These are phyloP conservation scores for Fulmarus glacialis DNA, from an alignment of 2,113 vertebrate species.

Conservation along the genomic window DNA sequence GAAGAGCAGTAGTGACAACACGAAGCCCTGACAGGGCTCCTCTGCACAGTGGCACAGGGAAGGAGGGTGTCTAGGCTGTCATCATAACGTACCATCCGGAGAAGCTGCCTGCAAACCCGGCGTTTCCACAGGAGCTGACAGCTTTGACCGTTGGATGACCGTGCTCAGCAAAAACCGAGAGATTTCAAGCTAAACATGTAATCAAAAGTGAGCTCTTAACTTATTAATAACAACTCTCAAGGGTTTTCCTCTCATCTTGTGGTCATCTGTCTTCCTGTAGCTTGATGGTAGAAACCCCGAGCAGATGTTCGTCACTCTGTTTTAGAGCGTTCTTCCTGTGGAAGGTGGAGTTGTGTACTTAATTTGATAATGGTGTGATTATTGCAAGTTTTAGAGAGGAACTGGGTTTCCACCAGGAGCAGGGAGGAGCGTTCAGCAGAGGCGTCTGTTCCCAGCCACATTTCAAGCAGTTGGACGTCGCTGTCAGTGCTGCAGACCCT, in stretches of 20 bases:
- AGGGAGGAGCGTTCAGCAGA: neutral
- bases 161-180: neutral
- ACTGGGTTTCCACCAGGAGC: neutral
- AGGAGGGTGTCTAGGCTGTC: neutral
- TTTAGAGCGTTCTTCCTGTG: neutral
- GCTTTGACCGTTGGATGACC: neutral
- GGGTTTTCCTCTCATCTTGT: neutral
- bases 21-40: neutral
- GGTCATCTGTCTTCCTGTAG: neutral
- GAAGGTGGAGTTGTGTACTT: neutral
- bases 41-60: neutral
- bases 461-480: rapidly evolving
- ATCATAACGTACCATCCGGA: rapidly evolving
- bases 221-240: neutral
- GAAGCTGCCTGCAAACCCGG: neutral
- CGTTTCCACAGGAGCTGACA: neutral
- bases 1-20: neutral
- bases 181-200: neutral
- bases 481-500: neutral
- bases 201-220: neutral
- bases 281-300: neutral
- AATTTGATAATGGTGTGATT: neutral
- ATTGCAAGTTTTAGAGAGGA: neutral
- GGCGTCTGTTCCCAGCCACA: neutral
- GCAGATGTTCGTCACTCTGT: neutral